Evolutionary conservation across 2,888 invertebrate species (phyloP), one percentile per base, ranked within the genome.

Genomic region (Calliopum simillimum): DNA sequence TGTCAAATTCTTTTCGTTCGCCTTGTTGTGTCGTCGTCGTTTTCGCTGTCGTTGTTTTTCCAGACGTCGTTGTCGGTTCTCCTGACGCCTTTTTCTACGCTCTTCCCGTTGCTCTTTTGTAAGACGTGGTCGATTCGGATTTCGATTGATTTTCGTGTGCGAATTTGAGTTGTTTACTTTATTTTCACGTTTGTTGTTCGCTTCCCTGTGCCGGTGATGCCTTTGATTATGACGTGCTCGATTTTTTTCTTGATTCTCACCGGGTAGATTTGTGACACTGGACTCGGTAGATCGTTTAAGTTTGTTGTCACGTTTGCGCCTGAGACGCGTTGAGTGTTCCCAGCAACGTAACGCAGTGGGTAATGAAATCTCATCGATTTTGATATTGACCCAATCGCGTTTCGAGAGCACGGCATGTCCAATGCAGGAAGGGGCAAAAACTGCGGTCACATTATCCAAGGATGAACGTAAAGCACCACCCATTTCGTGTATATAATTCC

Each of bases 381-480:
- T 93, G 23, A 97, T 92, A 73, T 91, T 89, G 73, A 92, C 90
- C 97, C 97, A 97, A 81, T 96, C 95, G 5, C 93, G 89, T 78
- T 95, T 93, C 3, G 95, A 94, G 0, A 97, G 88, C 8, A 97
- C 92, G 0, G 95, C 94, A 86, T 98, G 97, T 0, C 97, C 95
- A 66, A 98, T 92, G 84, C 97, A 98, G 4, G 96, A 94, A 3
- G 97, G 97, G 0, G 97, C 96, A 83, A 97, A 97, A 2, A 95
- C 93, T 0, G 96, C 94, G 76, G 94, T 92, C 13, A 97, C 96
- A 82, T 94, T 93, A 76, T 92, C 90, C 77, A 97, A 89, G 33
- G 96, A 94, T 69, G 91, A 90, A 43, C 95, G 90, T 71, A 96
- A 87, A 41, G 95, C 93, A 72, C 94, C 92, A 1, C 97, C 97